Conservation (phyloP, 2,888 invertebrate species). For the Phortica okadai region DNA sequence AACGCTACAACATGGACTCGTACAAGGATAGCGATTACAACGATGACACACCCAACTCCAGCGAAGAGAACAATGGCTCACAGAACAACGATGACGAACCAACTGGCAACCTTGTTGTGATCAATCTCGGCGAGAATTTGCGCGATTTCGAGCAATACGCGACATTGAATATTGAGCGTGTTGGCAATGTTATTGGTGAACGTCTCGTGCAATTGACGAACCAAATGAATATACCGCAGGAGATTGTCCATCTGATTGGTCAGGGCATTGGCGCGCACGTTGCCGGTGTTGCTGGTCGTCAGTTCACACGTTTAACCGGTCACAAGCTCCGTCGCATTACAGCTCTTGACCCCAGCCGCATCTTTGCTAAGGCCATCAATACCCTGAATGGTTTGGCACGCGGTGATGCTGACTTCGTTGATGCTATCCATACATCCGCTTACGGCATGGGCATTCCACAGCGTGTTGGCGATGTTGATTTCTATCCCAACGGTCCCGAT, state of each 20-base stretch:
- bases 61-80: slow-evolving; percentile 56
- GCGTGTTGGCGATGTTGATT: slow-evolving; percentile 72
- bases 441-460: slow-evolving; percentile 66
- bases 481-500: slow-evolving; percentile 72
- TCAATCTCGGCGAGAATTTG: slow-evolving; percentile 64
- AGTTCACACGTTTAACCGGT: slow-evolving; percentile 68
- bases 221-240: slow-evolving; percentile 59
- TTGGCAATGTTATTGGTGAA: slow-evolving; percentile 66
- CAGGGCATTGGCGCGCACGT: slow-evolving; percentile 73
- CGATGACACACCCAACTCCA: slow-evolving; percentile 44
- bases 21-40: slow-evolving; percentile 42
- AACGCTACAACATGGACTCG: slow-evolving; percentile 65
- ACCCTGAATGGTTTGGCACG: slow-evolving; percentile 66
- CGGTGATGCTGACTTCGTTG: slow-evolving; percentile 75
- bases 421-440: slow-evolving; percentile 73
- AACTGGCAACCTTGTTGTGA: slow-evolving; percentile 65
- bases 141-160: slow-evolving; percentile 61
- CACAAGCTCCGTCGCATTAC: slow-evolving; percentile 73
- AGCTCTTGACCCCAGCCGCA: slow-evolving; percentile 71
- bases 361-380: slow-evolving; percentile 59
- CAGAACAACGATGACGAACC: slow-evolving; percentile 46
- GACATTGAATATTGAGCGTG: slow-evolving; percentile 58
- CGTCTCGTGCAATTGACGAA: slow-evolving; percentile 63
- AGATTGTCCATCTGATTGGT: slow-evolving; percentile 72
- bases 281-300: slow-evolving; percentile 71